phyloP scores from a whole-genome alignment of 2,797 vertebrate species.

The Anisognathus igniventris region DNA sequence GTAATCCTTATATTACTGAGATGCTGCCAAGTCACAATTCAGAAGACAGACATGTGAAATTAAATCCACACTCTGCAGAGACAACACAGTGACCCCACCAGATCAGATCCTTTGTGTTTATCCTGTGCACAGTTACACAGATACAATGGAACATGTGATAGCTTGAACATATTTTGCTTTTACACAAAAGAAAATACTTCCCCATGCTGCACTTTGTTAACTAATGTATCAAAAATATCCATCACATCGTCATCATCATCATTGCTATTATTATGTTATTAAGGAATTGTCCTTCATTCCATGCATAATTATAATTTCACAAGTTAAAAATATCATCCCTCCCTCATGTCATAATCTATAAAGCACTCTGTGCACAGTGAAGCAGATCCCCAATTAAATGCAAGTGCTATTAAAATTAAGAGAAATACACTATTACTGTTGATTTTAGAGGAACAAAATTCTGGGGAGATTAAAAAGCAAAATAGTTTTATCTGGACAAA shows the following conservation, averaged over 20 bases:
- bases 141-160: background rate
- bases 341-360: conserved; percentile 16
- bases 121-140: background rate
- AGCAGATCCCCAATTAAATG: conserved; percentile 62
- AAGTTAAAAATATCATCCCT: background rate
- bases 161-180: background rate
- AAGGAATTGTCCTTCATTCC: conserved; percentile 25
- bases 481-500: conserved; percentile 74
- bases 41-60: conserved; percentile 66
- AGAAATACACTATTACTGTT: conserved; percentile 29
- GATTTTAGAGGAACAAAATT: conserved; percentile 66
- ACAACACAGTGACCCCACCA: background rate
- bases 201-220: background rate
- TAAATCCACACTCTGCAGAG: conserved; percentile 57
- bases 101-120: background rate
- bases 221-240: conserved; percentile 4
- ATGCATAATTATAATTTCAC: background rate
- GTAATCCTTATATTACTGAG: conserved; percentile 36
- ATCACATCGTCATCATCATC: background rate
- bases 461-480: conserved; percentile 56
- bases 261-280: background rate
- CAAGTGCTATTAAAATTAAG: conserved; percentile 54
- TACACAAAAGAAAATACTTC: conserved; percentile 12
- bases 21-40: conserved; percentile 58
- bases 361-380: conserved; percentile 40